phyloP scores from a whole-genome alignment of 2,797 vertebrate genomes.

The Falco naumanni region DNA sequence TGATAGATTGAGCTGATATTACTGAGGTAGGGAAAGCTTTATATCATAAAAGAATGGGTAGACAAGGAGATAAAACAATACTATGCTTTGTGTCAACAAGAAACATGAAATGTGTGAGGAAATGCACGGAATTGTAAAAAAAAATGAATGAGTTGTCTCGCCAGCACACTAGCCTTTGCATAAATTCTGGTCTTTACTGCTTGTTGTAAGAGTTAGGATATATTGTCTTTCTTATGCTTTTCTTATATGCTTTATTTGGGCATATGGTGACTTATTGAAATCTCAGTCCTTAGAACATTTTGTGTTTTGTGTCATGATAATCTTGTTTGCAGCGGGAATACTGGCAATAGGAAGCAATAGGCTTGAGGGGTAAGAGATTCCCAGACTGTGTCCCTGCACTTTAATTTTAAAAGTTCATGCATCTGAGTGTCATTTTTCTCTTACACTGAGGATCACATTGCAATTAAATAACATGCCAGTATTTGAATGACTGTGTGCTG shows the following conservation, averaged over 20 bases:
- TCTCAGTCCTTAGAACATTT: neutral
- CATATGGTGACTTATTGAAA: neutral
- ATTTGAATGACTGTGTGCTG: neutral
- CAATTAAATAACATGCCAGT: neutral
- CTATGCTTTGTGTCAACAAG: conserved; percentile 25
- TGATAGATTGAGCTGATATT: conserved; percentile 36
- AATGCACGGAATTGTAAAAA: neutral
- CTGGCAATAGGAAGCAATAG: neutral
- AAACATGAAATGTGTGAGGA: conserved; percentile 11
- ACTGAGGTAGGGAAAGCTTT: conserved; percentile 5
- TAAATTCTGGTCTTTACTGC: conserved; percentile 18
- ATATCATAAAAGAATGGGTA: neutral
- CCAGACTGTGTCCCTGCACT: neutral
- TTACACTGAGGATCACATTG: neutral
- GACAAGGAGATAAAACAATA: conserved; percentile 45
- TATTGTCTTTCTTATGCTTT: neutral
- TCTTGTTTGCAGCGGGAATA: neutral
- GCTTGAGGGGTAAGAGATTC: neutral
- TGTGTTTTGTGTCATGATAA: neutral
- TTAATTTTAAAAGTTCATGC: neutral
- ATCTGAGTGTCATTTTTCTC: neutral
- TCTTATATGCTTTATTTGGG: neutral
- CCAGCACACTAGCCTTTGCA: neutral
- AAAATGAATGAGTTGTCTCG: neutral
- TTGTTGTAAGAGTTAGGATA: neutral